Base-by-base conservation (phyloP, 2,113 vertebrate genomes). In the Archocentrus centrarchus region DNA sequence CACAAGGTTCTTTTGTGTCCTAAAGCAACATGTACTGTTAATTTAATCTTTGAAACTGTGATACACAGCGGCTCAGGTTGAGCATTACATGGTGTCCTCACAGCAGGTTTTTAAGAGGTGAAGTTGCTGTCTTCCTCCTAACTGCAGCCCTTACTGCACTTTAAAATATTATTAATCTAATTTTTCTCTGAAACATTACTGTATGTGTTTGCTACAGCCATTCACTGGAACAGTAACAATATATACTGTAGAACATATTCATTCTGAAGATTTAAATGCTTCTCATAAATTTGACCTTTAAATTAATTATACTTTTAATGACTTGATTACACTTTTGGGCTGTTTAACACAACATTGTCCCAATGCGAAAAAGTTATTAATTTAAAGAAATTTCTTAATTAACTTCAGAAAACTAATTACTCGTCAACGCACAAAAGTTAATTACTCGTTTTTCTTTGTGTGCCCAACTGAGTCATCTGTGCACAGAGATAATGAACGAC, bases 41-140 rank as follows among this genome's bases (percentile, higher is more conserved):
- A 88, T 73, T 81, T 53, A 66, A 88, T 47, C 66, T 82, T 64
- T 55, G 13, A 47, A 59, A 59, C 89, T 90, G 87, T 27, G 27
- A 27, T 27, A 27, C 27, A 27, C 27, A 27, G 27, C 87, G 91
- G 90, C 58, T 89, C 80, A 41, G 27, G n/a, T 66, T 1, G 10
- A 35, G 27, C 15, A 47, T 82, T 80, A 78, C 75, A 79, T 68
- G 59, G 35, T 22, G 70, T 86, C 63, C 22, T 13, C 30, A 24
- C 32, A 76, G 64, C 68, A 61, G 80, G 24, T 22, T 63, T 53
- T 70, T 30, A 32, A 32, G 17, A 27, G 32, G 30, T 35, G 7
- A 13, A 47, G 37, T 60, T 35, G 9, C 9, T 62, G 37, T 62
- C 15, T 62, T 66, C 47, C 57, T 47, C 17, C 59, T 27, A 59